These are phyloP conservation scores for Stenodema calcarata DNA, from an alignment of 2,888 invertebrate genomes.

Conservation along the genomic window DNA sequence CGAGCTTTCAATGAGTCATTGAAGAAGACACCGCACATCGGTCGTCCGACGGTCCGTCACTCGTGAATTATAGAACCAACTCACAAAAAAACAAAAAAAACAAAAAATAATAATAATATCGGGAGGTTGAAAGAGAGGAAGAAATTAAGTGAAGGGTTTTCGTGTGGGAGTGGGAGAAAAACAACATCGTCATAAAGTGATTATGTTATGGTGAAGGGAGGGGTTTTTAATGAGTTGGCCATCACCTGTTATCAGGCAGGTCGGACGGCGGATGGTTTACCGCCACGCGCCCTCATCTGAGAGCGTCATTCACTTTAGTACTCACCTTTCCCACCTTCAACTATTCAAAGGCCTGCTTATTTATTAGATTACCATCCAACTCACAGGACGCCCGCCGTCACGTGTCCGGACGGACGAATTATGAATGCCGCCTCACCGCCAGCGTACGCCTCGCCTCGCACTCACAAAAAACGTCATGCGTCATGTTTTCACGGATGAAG, in stretches of 20 bases:
- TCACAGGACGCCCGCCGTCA: not conserved
- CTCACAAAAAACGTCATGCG: not conserved
- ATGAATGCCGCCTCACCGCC: not conserved
- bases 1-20: not conserved
- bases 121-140: too few species aligned
- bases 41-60: not conserved
- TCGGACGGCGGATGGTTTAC: not conserved
- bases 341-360: not conserved
- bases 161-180: not conserved
- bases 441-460: not conserved
- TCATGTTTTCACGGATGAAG: not conserved
- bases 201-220: not conserved
- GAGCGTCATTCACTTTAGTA: not conserved
- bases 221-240: not conserved
- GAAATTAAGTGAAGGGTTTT: not conserved
- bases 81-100: not conserved
- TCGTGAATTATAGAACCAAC: not conserved
- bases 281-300: not conserved
- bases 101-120: not conserved
- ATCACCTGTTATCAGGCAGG: not conserved
- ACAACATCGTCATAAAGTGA: constrained; percentile 2
- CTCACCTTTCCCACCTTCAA: not conserved
- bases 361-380: not conserved
- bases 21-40: not conserved
- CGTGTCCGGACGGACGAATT: not conserved